Percentiles rank a stretch among this genome's conserved stretches.
Conservation (phyloP, 2,113 vertebrate species). For the Semicossyphus pulcher region DNA sequence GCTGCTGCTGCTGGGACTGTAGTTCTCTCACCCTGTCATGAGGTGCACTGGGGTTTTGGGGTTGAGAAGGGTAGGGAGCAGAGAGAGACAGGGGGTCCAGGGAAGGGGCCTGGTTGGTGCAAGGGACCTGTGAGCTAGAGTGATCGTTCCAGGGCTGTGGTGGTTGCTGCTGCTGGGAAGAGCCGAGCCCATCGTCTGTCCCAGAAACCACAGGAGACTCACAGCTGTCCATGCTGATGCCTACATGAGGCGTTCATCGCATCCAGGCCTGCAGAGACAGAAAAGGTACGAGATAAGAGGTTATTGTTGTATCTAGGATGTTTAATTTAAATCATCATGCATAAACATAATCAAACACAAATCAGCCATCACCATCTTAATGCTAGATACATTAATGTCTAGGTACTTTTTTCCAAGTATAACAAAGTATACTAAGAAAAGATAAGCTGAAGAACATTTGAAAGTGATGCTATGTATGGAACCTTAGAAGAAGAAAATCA, state of each 20-base stretch:
- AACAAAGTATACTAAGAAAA: constrained; percentile 28
- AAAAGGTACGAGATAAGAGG: constrained; percentile 25
- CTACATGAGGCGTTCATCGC: constrained; percentile 98
- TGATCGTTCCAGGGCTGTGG: constrained; percentile 94
- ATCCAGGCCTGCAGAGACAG: constrained; percentile 89
- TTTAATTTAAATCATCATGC: neutral
- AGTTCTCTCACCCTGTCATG: constrained; percentile 82
- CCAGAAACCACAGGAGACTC: constrained; percentile 98
- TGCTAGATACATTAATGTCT: constrained; percentile 36
- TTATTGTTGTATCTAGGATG: constrained; percentile 6
- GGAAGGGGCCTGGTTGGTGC: constrained; percentile 89
- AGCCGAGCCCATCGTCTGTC: constrained; percentile 98
- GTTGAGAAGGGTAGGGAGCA: constrained; percentile 78
- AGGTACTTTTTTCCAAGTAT: constrained; percentile 1
- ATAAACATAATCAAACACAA: constrained; percentile 2
- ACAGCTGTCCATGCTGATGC: constrained; percentile 99
- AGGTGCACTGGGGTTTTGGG: constrained; percentile 74
- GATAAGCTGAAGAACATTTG: constrained; percentile 43
- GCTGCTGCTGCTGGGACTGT: constrained; percentile 78
- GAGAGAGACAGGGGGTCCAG: constrained; percentile 88
- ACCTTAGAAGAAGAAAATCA: constrained; percentile 45
- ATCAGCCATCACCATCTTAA: constrained; percentile 15
- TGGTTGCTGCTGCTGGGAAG: constrained; percentile 90
- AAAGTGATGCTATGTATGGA: constrained; percentile 47
- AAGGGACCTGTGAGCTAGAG: constrained; percentile 92